Base-by-base conservation (phyloP, 2,113 vertebrate genomes). In the Alethe castanea region DNA sequence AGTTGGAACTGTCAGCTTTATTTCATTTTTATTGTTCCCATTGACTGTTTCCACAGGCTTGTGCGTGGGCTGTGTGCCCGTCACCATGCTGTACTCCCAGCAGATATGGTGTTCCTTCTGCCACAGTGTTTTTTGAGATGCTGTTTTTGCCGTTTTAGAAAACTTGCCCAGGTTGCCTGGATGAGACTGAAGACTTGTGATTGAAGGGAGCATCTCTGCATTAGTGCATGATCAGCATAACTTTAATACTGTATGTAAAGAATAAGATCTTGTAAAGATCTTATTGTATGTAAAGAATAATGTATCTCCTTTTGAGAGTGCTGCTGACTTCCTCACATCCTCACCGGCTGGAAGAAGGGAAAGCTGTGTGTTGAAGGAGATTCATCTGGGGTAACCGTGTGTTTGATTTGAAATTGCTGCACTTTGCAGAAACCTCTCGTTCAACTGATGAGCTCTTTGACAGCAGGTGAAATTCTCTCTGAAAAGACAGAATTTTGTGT, bases 61-160 rank as follows among this genome's bases (percentile, higher is more conserved):
- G 44, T 23, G 3, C 1, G 12, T 18, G 67, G 81, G 57, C 52
- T 70, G 2, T 45, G 19, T 76, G 62, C 52, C 73, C 62, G 42
- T 38, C 26, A 13, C 72, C 8, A 1, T 0, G 1, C 13, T 62
- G 28, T 20, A 3, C 28, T 81, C 53, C 5, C 31, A 9, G 62
- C 9, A 6, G 29, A 26, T 4, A 0, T 0, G 4, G 2, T 61
- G 59, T 35, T 11, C 14, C 7, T 72, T 19, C 31, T 80, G 67
- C 62, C 60, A 0, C 24, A 69, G 33, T 42, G 81, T 5, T 45
- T 81, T 61, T 36, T 28, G 84, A 28, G 73, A 5, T 28, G 5
- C 24, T 16, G 8, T 33, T 74, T 62, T 25, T 44, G 8, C 52
- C 1, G 4, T 15, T 45, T 13, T 3, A n/a, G 64, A 38, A 60